A percentile compares a stretch with the other conserved stretches of the same genome.
Evolutionary conservation across 1,140 invertebrate species (phyloP).

Genomic region (Microplitis mediator): DNA sequence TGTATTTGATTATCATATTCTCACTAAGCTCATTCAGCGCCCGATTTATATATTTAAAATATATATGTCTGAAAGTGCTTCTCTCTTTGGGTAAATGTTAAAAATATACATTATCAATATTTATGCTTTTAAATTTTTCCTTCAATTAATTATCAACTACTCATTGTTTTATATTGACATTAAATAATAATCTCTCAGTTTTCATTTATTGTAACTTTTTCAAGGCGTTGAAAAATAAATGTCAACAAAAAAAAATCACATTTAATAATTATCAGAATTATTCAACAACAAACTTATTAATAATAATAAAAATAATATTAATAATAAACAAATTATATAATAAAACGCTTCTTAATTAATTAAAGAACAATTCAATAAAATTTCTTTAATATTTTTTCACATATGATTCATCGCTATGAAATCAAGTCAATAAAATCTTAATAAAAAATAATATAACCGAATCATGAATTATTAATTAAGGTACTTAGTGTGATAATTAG

Average conservation of each 20-base stretch:
- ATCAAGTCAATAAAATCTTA: conserved; percentile 52
- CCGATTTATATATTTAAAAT: not conserved
- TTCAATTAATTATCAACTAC: conserved; percentile 29
- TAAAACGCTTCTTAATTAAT: not conserved
- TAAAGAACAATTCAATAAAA: conserved; percentile 46
- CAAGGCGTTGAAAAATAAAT: conserved; percentile 39
- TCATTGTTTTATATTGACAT: not conserved
- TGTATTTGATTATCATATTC: conserved; percentile 5
- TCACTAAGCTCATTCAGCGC: conserved; percentile 12
- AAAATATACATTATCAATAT: conserved; percentile 48
- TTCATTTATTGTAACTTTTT: conserved; percentile 52
- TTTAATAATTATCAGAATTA: conserved; percentile 39
- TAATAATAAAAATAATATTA: conserved; percentile 34
- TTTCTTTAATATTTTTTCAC: not conserved
- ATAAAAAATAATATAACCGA: not conserved
- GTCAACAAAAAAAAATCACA: conserved; percentile 40
- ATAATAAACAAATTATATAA: conserved; percentile 38
- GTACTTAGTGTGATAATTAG: conserved; percentile 38
- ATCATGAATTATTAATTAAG: conserved; percentile 8
- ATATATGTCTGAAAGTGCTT: conserved; percentile 25
- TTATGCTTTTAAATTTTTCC: conserved; percentile 35
- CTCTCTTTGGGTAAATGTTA: conserved; percentile 56
- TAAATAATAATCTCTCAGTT: not conserved
- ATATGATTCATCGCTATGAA: conserved; percentile 45
- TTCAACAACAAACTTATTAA: conserved; percentile 51